These are phyloP conservation scores for Tipula vernalis DNA, from an alignment of 2,888 invertebrate species.

Conservation along the genomic window DNA sequence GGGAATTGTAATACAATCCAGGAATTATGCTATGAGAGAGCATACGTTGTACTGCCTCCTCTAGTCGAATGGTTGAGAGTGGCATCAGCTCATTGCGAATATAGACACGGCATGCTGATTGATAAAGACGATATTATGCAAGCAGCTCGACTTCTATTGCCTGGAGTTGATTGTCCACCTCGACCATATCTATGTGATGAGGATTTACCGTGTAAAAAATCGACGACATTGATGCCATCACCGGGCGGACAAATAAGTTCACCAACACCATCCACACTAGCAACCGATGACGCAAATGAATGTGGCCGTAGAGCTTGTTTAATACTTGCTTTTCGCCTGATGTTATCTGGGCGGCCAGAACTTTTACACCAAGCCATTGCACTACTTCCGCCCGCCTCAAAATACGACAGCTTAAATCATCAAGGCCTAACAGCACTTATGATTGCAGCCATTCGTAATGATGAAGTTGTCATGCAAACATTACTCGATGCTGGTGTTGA, in stretches of 20 bases:
- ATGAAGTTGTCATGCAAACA: constrained; percentile 61
- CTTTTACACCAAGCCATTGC: constrained; percentile 65
- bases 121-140: constrained; percentile 82
- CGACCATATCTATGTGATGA: constrained; percentile 51
- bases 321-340: constrained; percentile 67
- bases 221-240: constrained; percentile 20
- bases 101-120: constrained; percentile 61
- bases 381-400: constrained; percentile 54
- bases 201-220: constrained; percentile 35
- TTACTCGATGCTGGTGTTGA: constrained; percentile 71
- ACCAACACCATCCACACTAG: constrained; percentile 20
- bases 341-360: constrained; percentile 68
- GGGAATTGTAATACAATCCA: constrained; percentile 36
- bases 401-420: constrained; percentile 64
- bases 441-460: constrained; percentile 68
- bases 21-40: constrained; percentile 73
- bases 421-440: constrained; percentile 72
- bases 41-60: constrained; percentile 78
- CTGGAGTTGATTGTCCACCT: constrained; percentile 82
- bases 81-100: constrained; percentile 67
- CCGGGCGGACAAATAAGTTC: constrained; percentile 11
- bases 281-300: constrained; percentile 29
- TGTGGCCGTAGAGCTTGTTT: constrained; percentile 52
- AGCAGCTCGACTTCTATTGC: constrained; percentile 70
- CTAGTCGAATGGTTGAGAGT: constrained; percentile 85